Conservation (phyloP, 1,140 invertebrate species). For the Wasmannia auropunctata region DNA sequence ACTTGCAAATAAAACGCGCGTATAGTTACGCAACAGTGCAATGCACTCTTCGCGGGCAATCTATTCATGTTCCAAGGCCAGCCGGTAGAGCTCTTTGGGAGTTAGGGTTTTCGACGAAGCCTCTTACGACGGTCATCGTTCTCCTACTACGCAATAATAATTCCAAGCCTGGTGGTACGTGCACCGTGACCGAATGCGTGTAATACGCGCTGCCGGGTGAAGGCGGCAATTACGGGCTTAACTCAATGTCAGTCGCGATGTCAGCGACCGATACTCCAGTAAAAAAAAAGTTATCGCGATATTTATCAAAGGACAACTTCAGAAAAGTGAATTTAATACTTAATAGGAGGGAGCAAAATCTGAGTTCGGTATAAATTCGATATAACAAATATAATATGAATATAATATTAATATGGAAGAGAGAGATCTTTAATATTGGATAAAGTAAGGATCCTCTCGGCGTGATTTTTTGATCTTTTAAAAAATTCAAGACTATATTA, state of each 20-base stretch:
- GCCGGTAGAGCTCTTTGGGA: conserved; percentile 66
- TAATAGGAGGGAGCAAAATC: not conserved
- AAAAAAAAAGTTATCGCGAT: conserved; percentile 9
- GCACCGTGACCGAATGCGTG: conserved; percentile 51
- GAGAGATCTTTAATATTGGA: not conserved
- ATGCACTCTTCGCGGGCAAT: conserved; percentile 80
- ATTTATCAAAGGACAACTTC: conserved; percentile 27
- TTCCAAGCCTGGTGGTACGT: conserved; percentile 62
- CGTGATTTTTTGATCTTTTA: not conserved
- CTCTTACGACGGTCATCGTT: conserved; percentile 70
- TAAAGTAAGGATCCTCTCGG: not conserved
- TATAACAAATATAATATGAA: not conserved
- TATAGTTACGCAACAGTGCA: conserved; percentile 80
- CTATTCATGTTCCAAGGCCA: conserved; percentile 82
- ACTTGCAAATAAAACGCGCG: conserved; percentile 77
- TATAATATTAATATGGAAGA: not conserved
- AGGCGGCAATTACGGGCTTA: conserved; percentile 38
- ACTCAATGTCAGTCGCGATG: conserved; percentile 40
- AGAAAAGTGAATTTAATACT: not conserved
- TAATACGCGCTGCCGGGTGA: conserved; percentile 12
- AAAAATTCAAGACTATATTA: not conserved
- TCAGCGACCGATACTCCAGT: conserved; percentile 26
- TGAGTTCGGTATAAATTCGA: not conserved
- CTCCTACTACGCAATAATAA: conserved; percentile 36
- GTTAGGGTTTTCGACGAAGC: conserved; percentile 60